Conservation (phyloP, 2,888 invertebrate genomes). For the Platycnemis pennipes region DNA sequence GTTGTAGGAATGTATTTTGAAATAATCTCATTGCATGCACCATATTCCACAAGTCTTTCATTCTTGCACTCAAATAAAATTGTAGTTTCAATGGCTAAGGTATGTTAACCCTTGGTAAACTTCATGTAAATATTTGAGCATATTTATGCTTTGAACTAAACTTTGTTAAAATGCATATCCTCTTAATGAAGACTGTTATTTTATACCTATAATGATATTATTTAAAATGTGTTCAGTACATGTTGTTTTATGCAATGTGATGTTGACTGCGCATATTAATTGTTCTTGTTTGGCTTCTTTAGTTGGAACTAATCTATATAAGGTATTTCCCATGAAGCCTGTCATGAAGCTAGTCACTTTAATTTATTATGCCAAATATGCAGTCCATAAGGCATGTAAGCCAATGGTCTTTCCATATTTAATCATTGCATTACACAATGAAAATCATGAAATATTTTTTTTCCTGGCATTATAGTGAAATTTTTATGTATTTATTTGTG, state of each 20-base stretch:
- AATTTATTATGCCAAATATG: slow-evolving; percentile 36
- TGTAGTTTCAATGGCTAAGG: slow-evolving; percentile 46
- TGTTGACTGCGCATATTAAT: slow-evolving; percentile 17
- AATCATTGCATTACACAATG: background rate
- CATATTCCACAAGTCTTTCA: slow-evolving; percentile 62
- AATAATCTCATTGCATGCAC: slow-evolving; percentile 51
- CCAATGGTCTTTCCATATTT: slow-evolving; percentile 24
- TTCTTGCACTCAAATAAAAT: slow-evolving; percentile 58
- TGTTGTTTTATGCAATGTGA: slow-evolving; percentile 11
- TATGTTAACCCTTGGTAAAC: background rate
- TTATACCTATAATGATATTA: slow-evolving; percentile 64
- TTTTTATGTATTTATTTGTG: slow-evolving; percentile 23
- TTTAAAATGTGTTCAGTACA: slow-evolving; percentile 17
- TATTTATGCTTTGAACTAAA: slow-evolving; percentile 56
- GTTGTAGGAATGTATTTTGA: slow-evolving; percentile 49
- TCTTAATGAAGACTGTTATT: slow-evolving; percentile 53
- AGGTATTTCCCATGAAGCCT: background rate
- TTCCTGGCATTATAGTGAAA: slow-evolving; percentile 30
- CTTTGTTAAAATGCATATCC: slow-evolving; percentile 67
- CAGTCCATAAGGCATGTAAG: background rate
- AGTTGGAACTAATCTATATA: background rate
- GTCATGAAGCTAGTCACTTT: background rate
- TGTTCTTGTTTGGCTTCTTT: slow-evolving; percentile 17
- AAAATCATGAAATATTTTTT: background rate
- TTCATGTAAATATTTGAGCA: slow-evolving; percentile 58